These are phyloP conservation scores for Tyrophagus putrescentiae DNA, from an alignment of 1,140 invertebrate species.

Conservation along the genomic window DNA sequence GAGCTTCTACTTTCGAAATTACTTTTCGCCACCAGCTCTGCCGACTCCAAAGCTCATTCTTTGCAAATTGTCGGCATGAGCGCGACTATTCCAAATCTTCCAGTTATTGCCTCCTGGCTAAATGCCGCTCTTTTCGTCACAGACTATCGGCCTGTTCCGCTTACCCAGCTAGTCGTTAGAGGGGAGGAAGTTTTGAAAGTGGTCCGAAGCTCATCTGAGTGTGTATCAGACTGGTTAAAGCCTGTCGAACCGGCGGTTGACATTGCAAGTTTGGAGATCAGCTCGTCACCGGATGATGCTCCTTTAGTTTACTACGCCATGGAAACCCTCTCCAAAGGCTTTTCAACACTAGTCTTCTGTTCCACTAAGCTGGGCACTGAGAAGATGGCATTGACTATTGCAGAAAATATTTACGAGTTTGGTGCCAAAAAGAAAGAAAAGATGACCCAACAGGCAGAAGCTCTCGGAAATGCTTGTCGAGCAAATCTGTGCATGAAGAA, in stretches of 20 bases:
- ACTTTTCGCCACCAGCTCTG: constrained; percentile 47
- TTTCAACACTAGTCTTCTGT: constrained; percentile 85
- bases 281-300: constrained; percentile 38
- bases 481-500: constrained; percentile 48
- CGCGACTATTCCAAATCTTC: constrained; percentile 81
- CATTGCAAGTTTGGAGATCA: too few species aligned
- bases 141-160: constrained; percentile 73
- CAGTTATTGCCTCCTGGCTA: constrained; percentile 67
- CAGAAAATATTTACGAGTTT: constrained; percentile 54
- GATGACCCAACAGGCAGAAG: neutral
- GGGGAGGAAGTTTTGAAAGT: neutral
- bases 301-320: constrained; percentile 54
- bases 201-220: constrained; percentile 21
- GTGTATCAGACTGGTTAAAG: too few species aligned
- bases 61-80: constrained; percentile 95
- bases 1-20: constrained; percentile 86
- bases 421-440: constrained; percentile 49
- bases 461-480: constrained; percentile 44
- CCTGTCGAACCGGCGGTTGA: neutral
- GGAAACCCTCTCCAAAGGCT: constrained; percentile 65
- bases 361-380: constrained; percentile 90
- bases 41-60: too few species aligned
- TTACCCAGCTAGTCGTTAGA: constrained; percentile 63
- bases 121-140: constrained; percentile 69
- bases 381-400: constrained; percentile 62